phyloP scores from a whole-genome alignment of 2,113 vertebrate species.

The Plecturocebus donacophilus region DNA sequence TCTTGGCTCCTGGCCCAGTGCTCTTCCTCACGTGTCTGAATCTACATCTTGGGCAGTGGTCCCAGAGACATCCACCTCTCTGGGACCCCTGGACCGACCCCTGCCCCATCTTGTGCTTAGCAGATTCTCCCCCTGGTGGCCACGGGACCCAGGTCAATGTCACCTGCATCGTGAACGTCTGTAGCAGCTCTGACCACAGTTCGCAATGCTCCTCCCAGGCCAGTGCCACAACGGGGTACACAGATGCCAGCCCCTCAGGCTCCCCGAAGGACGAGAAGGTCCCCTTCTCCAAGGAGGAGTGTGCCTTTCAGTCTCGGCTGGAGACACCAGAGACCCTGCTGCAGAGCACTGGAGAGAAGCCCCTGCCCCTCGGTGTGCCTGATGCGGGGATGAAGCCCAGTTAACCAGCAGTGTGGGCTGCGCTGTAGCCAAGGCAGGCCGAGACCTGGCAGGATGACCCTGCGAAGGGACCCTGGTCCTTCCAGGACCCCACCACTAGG shows the following conservation, averaged over 20 bases:
- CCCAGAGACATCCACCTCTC: accelerated
- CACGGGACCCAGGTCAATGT: conserved; percentile 80
- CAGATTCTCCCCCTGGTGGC: conserved; percentile 68
- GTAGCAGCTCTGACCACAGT: conserved; percentile 70
- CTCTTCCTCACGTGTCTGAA: background rate
- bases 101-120: background rate
- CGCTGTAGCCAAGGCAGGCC: background rate
- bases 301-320: conserved; percentile 5
- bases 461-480: background rate
- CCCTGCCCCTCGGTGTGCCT: conserved; percentile 71
- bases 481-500: background rate
- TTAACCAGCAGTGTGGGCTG: background rate
- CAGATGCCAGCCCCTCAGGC: background rate
- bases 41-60: background rate
- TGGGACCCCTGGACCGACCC: background rate
- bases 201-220: conserved; percentile 67
- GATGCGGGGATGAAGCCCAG: conserved; percentile 75
- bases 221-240: accelerated
- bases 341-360: conserved; percentile 65
- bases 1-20: background rate
- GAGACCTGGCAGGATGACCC: background rate
- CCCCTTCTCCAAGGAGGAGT: conserved; percentile 82
- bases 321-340: conserved; percentile 57
- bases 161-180: conserved; percentile 82
- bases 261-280: conserved; percentile 50